Evolutionary conservation across 1,140 invertebrate species (phyloP).

Genomic region (Brachionus asplanchnoidis): DNA sequence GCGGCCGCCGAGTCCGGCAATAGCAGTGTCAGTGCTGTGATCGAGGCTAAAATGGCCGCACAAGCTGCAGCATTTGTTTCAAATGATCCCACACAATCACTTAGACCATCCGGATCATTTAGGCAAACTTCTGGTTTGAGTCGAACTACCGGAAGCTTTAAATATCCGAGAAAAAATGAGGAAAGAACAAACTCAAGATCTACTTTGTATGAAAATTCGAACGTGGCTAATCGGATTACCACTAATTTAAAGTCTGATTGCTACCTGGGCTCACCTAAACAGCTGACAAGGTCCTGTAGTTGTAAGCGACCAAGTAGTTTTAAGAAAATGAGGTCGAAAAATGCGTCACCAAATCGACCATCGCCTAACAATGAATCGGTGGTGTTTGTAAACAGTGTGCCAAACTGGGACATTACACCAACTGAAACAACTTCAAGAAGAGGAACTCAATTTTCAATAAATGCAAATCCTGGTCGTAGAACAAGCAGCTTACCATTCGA

Average conservation of each 20-base stretch:
- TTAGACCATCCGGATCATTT: not conserved
- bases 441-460: constrained; percentile 27
- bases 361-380: not conserved
- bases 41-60: constrained; percentile 39
- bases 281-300: constrained; percentile 24
- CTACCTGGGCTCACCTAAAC: not conserved
- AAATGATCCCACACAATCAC: not conserved
- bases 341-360: constrained; percentile 4
- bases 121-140: not conserved
- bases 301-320: constrained; percentile 23
- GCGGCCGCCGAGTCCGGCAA: constrained; percentile 28
- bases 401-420: constrained; percentile 1
- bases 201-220: constrained; percentile 1
- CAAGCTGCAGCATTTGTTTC: not conserved
- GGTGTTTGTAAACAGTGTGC: not conserved
- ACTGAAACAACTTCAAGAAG: not conserved
- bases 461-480: not conserved
- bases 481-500: constrained; percentile 12
- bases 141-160: not conserved
- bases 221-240: not conserved
- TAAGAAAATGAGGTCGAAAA: constrained; percentile 28
- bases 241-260: constrained; percentile 33
- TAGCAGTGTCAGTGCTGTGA: constrained; percentile 8
- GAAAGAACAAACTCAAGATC: not conserved
- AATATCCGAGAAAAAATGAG: not conserved